Base-by-base conservation (phyloP, 2,113 vertebrate species). In the Zapornia atra region DNA sequence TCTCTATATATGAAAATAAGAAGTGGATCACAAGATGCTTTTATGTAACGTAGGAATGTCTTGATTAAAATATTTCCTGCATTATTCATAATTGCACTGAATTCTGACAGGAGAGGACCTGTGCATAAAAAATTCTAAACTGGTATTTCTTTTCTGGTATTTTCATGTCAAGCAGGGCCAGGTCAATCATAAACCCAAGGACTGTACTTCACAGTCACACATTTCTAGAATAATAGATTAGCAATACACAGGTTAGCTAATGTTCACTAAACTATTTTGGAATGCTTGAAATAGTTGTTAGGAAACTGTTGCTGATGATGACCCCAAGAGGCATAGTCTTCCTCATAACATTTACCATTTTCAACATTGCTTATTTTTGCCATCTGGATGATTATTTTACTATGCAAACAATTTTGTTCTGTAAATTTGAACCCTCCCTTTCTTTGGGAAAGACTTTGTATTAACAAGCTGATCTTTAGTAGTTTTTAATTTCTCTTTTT, bases 211-310 rank as follows among this genome's bases (percentile, higher is more conserved):
- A 40, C 48, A 90, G 82, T 92, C 71, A 92, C 73, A 79, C n/a
- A 81, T 96, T 88, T 91, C 57, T 92, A 10, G 77, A 95, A 81
- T 77, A 88, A 73, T 38, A 86, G 80, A 86, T 88, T 63, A 96
- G 60, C 34, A 56, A 81, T 56, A 63, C 56, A 38, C 1, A 5
- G 69, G 81, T 86, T 91, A 78, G 80, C 76, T 86, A 88, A 86
- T 88, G 77, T 92, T 97, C 77, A 88, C 65, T 51, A 63, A 88
- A 61, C 14, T 29, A 10, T 94, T 88, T 50, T 40, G 21, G 10
- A 65, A 59, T 16, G 26, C 53, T 73, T 93, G n/a, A 59, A 63
- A 70, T 36, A 77, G 56, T 64, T 83, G 16, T 80, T 91, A 86
- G 63, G 48, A 88, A 95, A 88, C 71, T 88, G 31, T 83, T 84